A percentile compares a stretch with the other conserved stretches of the same genome.
Conservation (phyloP, 2,113 vertebrate genomes). For the Brienomyrus longianalis region DNA sequence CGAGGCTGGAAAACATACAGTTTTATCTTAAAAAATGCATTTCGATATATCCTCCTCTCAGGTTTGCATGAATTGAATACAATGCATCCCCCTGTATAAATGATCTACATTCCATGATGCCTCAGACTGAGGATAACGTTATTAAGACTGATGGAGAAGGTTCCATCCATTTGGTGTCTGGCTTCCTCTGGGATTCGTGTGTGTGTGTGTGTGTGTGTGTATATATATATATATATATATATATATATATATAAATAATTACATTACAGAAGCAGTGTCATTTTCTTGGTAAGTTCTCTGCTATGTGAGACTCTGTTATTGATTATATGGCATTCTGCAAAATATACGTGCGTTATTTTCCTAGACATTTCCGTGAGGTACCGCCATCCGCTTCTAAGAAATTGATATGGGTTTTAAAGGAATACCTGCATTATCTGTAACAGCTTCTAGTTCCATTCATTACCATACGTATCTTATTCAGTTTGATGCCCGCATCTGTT, state of each 20-base stretch:
- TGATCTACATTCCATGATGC: slow-evolving; percentile 14
- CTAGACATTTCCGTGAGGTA: slow-evolving; percentile 12
- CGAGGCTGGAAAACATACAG: background rate
- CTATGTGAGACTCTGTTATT: slow-evolving; percentile 14
- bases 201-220: background rate
- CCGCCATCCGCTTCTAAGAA: background rate
- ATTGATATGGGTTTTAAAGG: background rate
- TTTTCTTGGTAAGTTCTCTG: slow-evolving; percentile 17
- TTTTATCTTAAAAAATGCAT: background rate
- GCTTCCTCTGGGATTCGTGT: slow-evolving; percentile 26
- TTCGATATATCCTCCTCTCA: background rate
- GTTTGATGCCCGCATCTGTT: background rate
- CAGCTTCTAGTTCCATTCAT: background rate
- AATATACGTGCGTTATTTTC: slow-evolving; percentile 31
- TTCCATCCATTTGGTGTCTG: background rate
- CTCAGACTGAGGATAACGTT: slow-evolving; percentile 5
- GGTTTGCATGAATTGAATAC: slow-evolving; percentile 24
- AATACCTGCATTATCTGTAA: background rate
- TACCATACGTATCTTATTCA: background rate
- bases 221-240: no score
- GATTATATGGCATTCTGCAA: slow-evolving; percentile 19
- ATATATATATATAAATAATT: no score
- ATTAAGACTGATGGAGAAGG: slow-evolving; percentile 27
- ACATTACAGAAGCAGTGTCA: slow-evolving; percentile 26
- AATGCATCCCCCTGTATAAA: background rate